Conservation (phyloP, 1,140 invertebrate species). For the Apis cerana region DNA sequence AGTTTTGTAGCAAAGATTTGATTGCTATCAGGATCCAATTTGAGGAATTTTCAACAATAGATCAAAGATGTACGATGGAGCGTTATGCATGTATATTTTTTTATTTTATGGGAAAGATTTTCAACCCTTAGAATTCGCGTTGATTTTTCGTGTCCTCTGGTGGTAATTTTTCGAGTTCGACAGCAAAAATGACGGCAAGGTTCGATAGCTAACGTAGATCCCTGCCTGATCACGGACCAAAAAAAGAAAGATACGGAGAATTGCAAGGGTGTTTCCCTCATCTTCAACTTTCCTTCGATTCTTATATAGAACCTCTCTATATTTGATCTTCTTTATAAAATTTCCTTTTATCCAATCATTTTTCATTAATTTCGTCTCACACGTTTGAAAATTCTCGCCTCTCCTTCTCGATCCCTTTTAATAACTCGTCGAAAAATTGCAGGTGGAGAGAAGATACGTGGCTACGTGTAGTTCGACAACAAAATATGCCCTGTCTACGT, state of each 20-base stretch:
- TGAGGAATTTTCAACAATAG: too few species aligned
- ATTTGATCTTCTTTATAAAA: background rate
- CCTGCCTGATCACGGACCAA: constrained; percentile 47
- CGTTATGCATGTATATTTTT: background rate
- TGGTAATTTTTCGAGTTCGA: constrained; percentile 6
- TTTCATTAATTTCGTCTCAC: too few species aligned
- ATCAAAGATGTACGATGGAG: too few species aligned
- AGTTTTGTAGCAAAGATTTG: too few species aligned
- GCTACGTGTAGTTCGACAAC: constrained; percentile 42
- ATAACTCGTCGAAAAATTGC: background rate
- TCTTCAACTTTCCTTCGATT: background rate
- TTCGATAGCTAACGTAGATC: constrained; percentile 45
- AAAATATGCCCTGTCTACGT: constrained; percentile 35
- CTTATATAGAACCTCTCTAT: background rate
- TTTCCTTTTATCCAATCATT: background rate
- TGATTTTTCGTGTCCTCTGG: constrained; percentile 53
- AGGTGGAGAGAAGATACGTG: background rate
- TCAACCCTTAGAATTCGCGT: background rate
- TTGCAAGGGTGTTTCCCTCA: background rate
- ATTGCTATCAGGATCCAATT: too few species aligned
- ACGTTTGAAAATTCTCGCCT: too few species aligned
- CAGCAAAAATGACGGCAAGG: background rate
- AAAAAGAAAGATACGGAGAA: constrained; percentile 1
- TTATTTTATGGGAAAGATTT: background rate
- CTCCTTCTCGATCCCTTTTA: too few species aligned